A percentile compares a stretch with the other conserved stretches of the same genome.
Evolutionary conservation across 2,888 invertebrate species (phyloP).

Genomic region (Hirtodrosophila duncani): DNA sequence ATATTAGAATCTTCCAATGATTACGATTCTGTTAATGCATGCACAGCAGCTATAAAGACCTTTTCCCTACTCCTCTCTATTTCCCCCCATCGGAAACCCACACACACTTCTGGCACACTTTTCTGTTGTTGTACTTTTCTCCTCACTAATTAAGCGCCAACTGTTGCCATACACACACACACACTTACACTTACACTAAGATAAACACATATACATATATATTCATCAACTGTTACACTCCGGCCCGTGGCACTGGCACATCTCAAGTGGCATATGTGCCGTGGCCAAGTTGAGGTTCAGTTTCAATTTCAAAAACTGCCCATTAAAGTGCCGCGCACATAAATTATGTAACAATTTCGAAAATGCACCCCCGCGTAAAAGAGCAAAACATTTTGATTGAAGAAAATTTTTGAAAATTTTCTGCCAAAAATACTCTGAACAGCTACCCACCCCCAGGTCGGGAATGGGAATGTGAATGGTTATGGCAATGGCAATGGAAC

Average conservation of each 20-base stretch:
- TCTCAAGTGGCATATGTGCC: conserved; percentile 49
- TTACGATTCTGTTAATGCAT: too few species aligned
- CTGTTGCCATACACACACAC: conserved; percentile 42
- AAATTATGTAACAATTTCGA: conserved; percentile 55
- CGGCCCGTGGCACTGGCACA: too few species aligned
- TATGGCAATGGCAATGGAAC: too few species aligned
- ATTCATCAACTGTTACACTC: too few species aligned
- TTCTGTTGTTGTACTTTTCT: conserved; percentile 23
- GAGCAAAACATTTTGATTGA: background rate
- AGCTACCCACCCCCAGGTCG: too few species aligned
- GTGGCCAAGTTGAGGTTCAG: conserved; percentile 25
- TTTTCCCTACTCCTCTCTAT: background rate
- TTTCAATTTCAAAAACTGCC: conserved; percentile 40
- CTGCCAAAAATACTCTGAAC: too few species aligned
- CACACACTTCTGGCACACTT: conserved; percentile 53
- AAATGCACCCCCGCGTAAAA: conserved; percentile 36
- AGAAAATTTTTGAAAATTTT: background rate
- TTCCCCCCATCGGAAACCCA: conserved; percentile 7
- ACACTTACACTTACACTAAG: conserved; percentile 2
- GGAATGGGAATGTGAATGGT: too few species aligned
- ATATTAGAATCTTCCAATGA: too few species aligned
- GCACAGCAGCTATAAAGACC: too few species aligned
- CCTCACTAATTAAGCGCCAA: conserved; percentile 55
- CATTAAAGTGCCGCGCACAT: conserved; percentile 68
- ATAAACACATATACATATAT: too few species aligned